phyloP scores from a whole-genome alignment of 2,113 vertebrate genomes.

The Leucopternis melanops region DNA sequence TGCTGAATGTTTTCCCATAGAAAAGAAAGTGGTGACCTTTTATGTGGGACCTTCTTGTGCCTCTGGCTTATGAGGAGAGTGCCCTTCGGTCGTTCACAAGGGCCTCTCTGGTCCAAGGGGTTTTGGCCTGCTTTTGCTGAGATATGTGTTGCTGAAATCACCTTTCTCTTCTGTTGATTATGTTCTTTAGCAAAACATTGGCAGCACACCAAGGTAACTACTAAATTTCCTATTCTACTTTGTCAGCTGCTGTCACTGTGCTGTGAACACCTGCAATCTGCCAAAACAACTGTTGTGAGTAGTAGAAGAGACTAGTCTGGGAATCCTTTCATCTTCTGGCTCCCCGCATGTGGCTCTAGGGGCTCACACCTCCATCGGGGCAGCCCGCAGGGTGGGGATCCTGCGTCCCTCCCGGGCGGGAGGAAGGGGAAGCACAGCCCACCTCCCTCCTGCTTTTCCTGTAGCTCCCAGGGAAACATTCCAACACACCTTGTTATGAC shows the following conservation, averaged over 20 bases:
- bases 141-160: neutral
- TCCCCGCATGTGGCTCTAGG: neutral
- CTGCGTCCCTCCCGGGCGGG: accelerated
- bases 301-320: neutral
- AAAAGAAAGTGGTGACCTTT: neutral
- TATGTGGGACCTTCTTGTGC: neutral
- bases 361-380: neutral
- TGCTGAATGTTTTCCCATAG: neutral
- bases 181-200: neutral
- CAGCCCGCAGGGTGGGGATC: neutral
- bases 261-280: constrained; percentile 25
- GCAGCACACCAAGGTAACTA: neutral
- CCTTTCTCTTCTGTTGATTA: neutral
- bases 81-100: neutral
- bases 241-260: neutral
- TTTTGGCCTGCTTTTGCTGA: neutral
- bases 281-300: neutral
- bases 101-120: neutral
- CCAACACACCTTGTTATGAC: neutral
- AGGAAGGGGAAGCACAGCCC: neutral
- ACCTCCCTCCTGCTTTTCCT: neutral
- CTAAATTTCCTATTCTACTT: neutral
- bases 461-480: neutral
- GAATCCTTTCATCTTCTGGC: neutral
- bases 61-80: neutral